phyloP scores from a whole-genome alignment of 2,113 vertebrate species.

The Pitta sordida region DNA sequence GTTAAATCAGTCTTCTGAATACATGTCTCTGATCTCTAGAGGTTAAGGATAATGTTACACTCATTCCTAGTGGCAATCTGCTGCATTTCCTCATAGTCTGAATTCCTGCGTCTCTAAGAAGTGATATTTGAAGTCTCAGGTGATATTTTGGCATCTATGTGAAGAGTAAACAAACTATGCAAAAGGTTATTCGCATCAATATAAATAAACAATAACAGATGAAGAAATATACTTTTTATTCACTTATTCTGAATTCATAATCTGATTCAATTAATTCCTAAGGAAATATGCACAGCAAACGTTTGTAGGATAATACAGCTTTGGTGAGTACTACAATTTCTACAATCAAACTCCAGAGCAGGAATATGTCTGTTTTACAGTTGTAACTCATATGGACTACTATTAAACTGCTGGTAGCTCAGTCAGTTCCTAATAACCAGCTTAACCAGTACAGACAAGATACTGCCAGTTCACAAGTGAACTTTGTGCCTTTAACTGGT shows the following conservation, averaged over 20 bases:
- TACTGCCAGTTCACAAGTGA: neutral
- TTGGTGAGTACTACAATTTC: neutral
- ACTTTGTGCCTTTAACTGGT: neutral
- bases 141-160: neutral
- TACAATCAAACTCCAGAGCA: neutral
- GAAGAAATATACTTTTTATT: neutral
- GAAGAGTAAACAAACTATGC: neutral
- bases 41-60: neutral
- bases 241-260: neutral
- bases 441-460: neutral
- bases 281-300: neutral
- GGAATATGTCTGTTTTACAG: neutral
- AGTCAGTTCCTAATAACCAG: neutral
- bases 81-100: neutral
- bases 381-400: neutral
- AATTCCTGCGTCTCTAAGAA: neutral
- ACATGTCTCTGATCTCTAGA: neutral
- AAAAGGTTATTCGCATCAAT: conserved; percentile 6
- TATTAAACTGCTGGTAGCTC: neutral
- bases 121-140: conserved; percentile 2
- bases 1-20: neutral
- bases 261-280: neutral
- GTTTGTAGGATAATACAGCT: neutral
- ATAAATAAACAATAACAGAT: neutral
- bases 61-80: neutral